Base-by-base conservation (phyloP, 2,113 vertebrate genomes). In the Brachypodius melanocephalos region DNA sequence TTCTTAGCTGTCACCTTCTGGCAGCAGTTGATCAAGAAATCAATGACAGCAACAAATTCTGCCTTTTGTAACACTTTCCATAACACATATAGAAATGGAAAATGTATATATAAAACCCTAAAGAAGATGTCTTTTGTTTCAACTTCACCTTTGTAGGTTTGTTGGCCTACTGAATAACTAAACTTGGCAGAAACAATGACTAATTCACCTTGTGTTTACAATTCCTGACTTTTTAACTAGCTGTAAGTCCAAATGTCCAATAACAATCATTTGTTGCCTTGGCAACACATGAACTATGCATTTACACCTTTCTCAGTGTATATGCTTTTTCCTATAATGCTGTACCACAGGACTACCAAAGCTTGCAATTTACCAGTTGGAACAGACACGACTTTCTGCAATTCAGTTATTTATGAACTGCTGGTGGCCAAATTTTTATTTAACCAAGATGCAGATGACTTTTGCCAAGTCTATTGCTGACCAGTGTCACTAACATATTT, bases 1-100 rank as follows among this genome's bases (percentile, higher is more conserved):
- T 94, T 80, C 21, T 42, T 89, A 84, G 32, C 31, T 88, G 40
- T 75, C 71, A 67, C 18, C 49, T 46, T 36, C 32, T 92, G 51
- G 68, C 40, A 94, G 46, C 36, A 34, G 18, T 52, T 89, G 58
- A 90, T 92, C 36, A 79, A 95, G 81, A 79, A 93, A 88, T 78
- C 63, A 74, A 15, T 36, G 58, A 82, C 51, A 90, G 65, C 42
- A 85, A 75, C n/a, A 88, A 88, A 89, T 75, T 84, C 58, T 85
- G 18, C 42, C 59, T 91, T 91, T 76, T 71, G 17, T 69, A 93
- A 67, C 20, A 25, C 29, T 75, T 66, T 11, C 18, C 38, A 43
- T 55, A 43, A 12, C 20, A 18, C 52, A 57, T 29, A 63, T 2
- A 18, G 71, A 85, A 88, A 36, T 42, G 34, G 26, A 17, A 93